These are phyloP conservation scores for Seriola quinqueradiata DNA, from an alignment of 2,113 vertebrate species.

Conservation along the genomic window DNA sequence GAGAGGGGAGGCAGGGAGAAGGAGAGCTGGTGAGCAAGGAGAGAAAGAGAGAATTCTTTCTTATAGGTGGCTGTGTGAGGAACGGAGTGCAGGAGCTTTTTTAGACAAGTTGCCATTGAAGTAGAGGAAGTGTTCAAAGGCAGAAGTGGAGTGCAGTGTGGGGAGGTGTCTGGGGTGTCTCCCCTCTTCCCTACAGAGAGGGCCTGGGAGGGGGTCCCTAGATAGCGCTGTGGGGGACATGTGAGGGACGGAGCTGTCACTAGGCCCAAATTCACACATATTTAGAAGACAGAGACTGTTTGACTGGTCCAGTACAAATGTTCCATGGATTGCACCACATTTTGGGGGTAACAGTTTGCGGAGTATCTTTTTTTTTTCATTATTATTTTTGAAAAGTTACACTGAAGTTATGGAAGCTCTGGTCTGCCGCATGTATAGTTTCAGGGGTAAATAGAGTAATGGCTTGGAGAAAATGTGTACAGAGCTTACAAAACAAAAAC, in stretches of 20 bases:
- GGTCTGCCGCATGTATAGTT: constrained; percentile 47
- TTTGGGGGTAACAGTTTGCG: constrained; percentile 59
- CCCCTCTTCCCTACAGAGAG: constrained; percentile 77
- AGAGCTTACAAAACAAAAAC: constrained; percentile 66
- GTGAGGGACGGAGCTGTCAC: constrained; percentile 93
- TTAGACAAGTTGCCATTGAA: constrained; percentile 81
- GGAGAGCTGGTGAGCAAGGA: constrained; percentile 67
- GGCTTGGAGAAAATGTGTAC: constrained; percentile 61
- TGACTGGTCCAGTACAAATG: constrained; percentile 75
- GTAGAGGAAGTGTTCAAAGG: constrained; percentile 80
- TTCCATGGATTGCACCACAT: constrained; percentile 75
- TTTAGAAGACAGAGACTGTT: constrained; percentile 68
- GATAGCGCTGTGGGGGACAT: constrained; percentile 84
- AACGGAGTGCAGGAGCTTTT: constrained; percentile 73
- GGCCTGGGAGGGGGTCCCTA: constrained; percentile 79
- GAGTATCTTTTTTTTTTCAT: constrained; percentile 52
- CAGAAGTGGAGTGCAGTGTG: constrained; percentile 71
- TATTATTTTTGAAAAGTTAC: constrained; percentile 76
- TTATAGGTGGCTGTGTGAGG: constrained; percentile 80
- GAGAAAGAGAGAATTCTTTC: constrained; percentile 77
- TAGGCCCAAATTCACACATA: constrained; percentile 81
- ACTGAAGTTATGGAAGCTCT: constrained; percentile 66
- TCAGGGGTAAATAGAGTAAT: constrained; percentile 66
- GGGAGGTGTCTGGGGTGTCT: constrained; percentile 81
- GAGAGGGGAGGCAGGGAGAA: constrained; percentile 67